Evolutionary conservation across 2,888 invertebrate genomes (phyloP).

Genomic region (Drosophila atripex): DNA sequence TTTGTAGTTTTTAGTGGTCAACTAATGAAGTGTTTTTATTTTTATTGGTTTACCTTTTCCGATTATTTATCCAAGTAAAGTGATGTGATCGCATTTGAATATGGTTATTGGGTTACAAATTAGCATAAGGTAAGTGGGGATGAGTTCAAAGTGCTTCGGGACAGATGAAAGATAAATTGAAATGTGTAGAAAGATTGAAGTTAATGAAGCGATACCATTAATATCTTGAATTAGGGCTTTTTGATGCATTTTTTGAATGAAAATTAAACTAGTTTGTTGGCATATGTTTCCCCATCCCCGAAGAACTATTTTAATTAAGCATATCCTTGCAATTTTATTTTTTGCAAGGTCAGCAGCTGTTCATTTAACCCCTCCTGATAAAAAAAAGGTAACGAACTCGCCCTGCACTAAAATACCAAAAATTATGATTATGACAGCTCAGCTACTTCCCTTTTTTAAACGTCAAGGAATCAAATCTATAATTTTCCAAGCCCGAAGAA

Average conservation of each 20-base stretch:
- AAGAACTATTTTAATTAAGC: conserved; percentile 49
- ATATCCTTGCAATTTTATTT: conserved; percentile 24
- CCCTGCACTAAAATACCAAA: conserved; percentile 59
- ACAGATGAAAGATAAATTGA: conserved; percentile 11
- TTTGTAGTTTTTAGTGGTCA: conserved; percentile 38
- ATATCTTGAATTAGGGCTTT: background rate
- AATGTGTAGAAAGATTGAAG: conserved; percentile 11
- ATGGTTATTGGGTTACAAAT: conserved; percentile 12
- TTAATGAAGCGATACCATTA: conserved; percentile 21
- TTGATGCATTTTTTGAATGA: no score
- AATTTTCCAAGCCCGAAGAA: conserved; percentile 56
- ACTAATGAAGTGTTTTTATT: conserved; percentile 67
- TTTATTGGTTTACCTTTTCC: conserved; percentile 34
- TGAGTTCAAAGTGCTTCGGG: background rate
- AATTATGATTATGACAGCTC: conserved; percentile 75
- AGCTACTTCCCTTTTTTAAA: conserved; percentile 52
- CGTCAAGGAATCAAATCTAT: conserved; percentile 48
- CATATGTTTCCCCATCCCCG: background rate
- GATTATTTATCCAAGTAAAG: conserved; percentile 24
- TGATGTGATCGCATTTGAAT: conserved; percentile 8
- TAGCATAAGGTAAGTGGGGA: conserved; percentile 23
- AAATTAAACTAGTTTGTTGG: no score
- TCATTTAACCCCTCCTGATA: conserved; percentile 65
- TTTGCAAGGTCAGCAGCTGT: conserved; percentile 55
- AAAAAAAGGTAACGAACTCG: conserved; percentile 51